Evolutionary conservation across 2,113 vertebrate genomes (phyloP).

Genomic region (Neogobius melanostomus): DNA sequence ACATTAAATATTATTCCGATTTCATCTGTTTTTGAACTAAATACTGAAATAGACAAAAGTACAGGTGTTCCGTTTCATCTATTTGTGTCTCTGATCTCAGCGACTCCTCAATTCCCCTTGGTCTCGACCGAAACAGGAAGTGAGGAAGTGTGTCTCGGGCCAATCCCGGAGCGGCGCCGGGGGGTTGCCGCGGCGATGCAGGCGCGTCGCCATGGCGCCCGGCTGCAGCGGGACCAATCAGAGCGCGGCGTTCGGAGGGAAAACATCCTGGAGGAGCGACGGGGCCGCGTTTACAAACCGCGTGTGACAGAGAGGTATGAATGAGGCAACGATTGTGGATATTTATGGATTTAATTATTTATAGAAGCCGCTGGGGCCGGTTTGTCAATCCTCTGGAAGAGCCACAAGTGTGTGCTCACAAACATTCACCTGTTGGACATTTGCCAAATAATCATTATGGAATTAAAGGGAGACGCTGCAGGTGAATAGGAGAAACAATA

Average conservation of each 20-base stretch:
- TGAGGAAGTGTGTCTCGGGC: constrained; percentile 62
- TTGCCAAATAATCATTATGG: too few relatives aligned
- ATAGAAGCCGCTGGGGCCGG: too few relatives aligned
- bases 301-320: neutral
- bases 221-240: constrained; percentile 60
- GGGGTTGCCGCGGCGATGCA: constrained; percentile 54
- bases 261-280: constrained; percentile 48
- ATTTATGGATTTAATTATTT: neutral
- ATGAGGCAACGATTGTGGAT: neutral
- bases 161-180: constrained; percentile 39
- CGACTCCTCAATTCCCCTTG: neutral
- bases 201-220: constrained; percentile 61
- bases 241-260: constrained; percentile 31
- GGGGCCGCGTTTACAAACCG: neutral
- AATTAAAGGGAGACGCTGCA: too few relatives aligned
- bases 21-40: too few relatives aligned
- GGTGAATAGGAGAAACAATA: too few relatives aligned
- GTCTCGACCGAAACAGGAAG: constrained; percentile 48
- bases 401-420: too few relatives aligned
- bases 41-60: too few relatives aligned
- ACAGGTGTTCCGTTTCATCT: too few relatives aligned
- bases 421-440: too few relatives aligned
- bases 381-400: too few relatives aligned
- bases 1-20: too few relatives aligned
- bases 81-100: constrained; percentile 3